These are phyloP conservation scores for Colletes collaris DNA, from an alignment of 2,888 invertebrate genomes.

Conservation along the genomic window DNA sequence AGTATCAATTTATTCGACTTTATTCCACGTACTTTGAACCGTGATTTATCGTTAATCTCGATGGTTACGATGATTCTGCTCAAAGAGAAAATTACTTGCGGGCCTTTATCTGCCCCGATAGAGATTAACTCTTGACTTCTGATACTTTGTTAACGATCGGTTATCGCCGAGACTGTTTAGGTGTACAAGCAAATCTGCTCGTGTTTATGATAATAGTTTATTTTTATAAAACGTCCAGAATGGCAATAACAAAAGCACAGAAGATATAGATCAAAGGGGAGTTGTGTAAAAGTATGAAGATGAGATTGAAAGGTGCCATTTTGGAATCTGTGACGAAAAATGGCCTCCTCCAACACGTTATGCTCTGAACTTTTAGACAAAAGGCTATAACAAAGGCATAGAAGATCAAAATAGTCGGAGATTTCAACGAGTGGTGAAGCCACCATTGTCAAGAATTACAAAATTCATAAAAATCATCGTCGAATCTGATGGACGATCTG, in stretches of 20 bases:
- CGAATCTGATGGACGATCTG: not conserved
- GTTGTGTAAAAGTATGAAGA: too few relatives aligned
- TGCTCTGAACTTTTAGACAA: too few relatives aligned
- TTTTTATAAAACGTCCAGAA: too few relatives aligned
- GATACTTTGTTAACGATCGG: not conserved
- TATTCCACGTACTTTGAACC: not conserved
- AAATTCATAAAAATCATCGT: too few relatives aligned
- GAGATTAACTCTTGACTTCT: constrained; percentile 7
- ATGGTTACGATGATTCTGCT: constrained; percentile 5
- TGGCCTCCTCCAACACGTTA: too few relatives aligned
- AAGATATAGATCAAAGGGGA: too few relatives aligned
- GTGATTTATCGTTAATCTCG: constrained; percentile 7
- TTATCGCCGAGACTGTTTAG: not conserved
- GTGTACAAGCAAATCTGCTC: not conserved
- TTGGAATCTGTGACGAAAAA: too few relatives aligned
- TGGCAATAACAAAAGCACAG: too few relatives aligned
- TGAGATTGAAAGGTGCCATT: too few relatives aligned
- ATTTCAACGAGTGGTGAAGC: not conserved
- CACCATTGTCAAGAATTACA: not conserved
- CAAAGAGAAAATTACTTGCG: constrained; percentile 3
- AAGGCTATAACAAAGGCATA: too few relatives aligned
- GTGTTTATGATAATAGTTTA: not conserved
- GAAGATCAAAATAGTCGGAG: not conserved
- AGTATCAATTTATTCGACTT: constrained; percentile 21
- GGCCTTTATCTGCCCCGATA: not conserved